Base-by-base conservation (phyloP, 2,888 invertebrate species). In the Phaonia tiefii region DNA sequence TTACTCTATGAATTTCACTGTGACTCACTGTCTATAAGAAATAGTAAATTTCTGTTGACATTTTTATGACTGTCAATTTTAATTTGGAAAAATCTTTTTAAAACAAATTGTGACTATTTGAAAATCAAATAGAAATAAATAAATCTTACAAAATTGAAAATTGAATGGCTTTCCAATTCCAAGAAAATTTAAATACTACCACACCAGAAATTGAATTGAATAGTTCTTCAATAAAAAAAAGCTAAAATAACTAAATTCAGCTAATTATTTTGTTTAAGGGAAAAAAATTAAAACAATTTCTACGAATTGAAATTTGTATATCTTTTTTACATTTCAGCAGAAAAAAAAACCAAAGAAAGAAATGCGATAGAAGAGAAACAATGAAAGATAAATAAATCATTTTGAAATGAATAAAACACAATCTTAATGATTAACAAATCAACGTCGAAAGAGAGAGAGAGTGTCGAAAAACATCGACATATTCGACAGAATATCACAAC, bases 401-500 rank as follows among this genome's bases (percentile, higher is more conserved):
- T 65, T 25, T 71, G 71, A 77, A 81, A 73, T 56, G 63, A 83
- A 80, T 71, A 83, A 84, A 86, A 86, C 85, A 87, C 83, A 65
- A 31, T 31, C 8, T 31, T 5, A 31, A 51, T 42, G 54, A 20
- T 15, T 42, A 74, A 15, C 60, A 63, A 5, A 44, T 66, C 67
- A 75, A 71, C 17, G 17, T 10, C 20, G 31, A 3, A 8, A 17
- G 31, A 3, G 31, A 17, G 31, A 8, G 39, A 42, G 15, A n/a
- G 39, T 58, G 66, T 56, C 58, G 66, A 58, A 56, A 67, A 49
- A 65, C 5, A 15, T 54, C 4, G 22, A 63, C 4, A 63, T 42
- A 5, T 39, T 51, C 39, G 25, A 63, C 37, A 17, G 42, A 20
- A 46, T 0, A 20, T 44, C 46, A 46, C 46, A n/a, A 31, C 17